phyloP scores from a whole-genome alignment of 2,888 invertebrate species.

The Tetranychus piercei region DNA sequence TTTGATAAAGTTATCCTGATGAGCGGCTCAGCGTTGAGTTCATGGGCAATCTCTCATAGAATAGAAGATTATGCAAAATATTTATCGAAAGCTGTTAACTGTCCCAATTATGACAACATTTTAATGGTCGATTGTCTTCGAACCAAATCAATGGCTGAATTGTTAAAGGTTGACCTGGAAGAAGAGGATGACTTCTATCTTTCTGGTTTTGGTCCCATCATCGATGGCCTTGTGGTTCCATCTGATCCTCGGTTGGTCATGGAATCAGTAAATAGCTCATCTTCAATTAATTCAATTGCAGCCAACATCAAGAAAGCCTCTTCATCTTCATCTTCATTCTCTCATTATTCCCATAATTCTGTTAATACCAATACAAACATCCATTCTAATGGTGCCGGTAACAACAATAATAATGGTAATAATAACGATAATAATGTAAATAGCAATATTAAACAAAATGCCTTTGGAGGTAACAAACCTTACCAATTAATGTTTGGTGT shows the following conservation, averaged over 20 bases:
- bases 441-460: background rate
- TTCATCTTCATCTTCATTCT: background rate
- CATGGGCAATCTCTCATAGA: constrained; percentile 52
- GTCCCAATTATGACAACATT: constrained; percentile 32
- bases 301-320: background rate
- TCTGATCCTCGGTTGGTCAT: constrained; percentile 37
- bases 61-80: constrained; percentile 37
- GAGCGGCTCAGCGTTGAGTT: constrained; percentile 58
- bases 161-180: constrained; percentile 39
- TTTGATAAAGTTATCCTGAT: constrained; percentile 43
- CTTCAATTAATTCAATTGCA: background rate
- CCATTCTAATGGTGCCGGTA: too few species aligned
- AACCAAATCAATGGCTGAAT: constrained; percentile 40
- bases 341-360: background rate
- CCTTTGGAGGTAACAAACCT: background rate
- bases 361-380: background rate
- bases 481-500: constrained; percentile 27
- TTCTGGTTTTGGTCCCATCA: constrained; percentile 79
- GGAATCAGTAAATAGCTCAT: background rate
- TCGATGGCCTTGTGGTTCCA: constrained; percentile 78
- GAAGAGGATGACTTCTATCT: constrained; percentile 36
- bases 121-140: constrained; percentile 38
- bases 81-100: constrained; percentile 42
- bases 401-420: too few species aligned
- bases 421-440: too few species aligned